Conservation (phyloP, 2,797 vertebrate genomes). For the Dryobates pubescens region DNA sequence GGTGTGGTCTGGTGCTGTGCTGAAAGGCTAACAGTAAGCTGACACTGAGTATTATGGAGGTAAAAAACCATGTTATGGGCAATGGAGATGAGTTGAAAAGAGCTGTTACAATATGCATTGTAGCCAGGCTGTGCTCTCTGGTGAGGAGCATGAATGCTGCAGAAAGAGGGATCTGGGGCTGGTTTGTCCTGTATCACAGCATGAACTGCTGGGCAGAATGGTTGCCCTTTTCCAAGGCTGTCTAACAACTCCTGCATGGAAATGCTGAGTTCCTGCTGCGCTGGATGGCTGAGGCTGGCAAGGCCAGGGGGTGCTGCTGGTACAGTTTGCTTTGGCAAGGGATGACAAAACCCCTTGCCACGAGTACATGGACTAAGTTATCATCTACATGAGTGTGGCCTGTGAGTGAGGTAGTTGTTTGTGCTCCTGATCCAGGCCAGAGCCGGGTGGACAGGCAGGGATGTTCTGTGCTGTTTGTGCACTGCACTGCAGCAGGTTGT, state of each 20-base stretch:
- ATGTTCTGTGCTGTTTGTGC: accelerated
- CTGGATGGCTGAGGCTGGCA: neutral
- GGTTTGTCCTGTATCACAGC: neutral
- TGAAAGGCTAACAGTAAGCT: neutral
- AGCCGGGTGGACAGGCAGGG: neutral
- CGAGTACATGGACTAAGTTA: neutral
- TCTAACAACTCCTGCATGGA: neutral
- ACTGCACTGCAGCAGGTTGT: neutral
- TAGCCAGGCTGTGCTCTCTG: neutral
- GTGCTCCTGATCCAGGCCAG: neutral
- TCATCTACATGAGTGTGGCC: neutral
- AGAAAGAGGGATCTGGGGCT: neutral
- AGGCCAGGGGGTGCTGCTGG: neutral
- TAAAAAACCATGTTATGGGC: neutral
- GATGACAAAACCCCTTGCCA: neutral
- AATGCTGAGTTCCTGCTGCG: neutral
- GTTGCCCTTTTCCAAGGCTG: neutral
- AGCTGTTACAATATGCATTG: neutral
- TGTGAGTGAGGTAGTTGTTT: neutral
- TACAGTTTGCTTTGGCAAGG: neutral
- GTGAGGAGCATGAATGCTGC: neutral
- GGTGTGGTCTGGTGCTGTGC: neutral
- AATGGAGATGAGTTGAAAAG: neutral
- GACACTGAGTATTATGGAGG: neutral
- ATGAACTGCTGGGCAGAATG: neutral